Conservation (phyloP, 2,888 invertebrate species). For the Ectemnius lituratus region DNA sequence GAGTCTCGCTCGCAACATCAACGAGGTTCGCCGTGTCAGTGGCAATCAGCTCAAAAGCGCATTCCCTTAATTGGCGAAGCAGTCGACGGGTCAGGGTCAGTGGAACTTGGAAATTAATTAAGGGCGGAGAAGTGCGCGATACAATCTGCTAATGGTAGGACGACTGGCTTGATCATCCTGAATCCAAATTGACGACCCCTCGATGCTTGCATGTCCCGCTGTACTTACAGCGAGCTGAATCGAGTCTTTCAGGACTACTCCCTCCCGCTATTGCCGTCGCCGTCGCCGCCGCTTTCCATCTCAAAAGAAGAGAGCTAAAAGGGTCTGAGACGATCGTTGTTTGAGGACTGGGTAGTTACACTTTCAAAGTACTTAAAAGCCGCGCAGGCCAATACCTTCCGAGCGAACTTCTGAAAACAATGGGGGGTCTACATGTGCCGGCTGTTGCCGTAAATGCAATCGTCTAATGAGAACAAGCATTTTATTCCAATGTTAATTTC, state of each 20-base stretch:
- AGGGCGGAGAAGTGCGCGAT: constrained; percentile 60
- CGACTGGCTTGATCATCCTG: constrained; percentile 58
- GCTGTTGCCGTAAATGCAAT: constrained; percentile 10
- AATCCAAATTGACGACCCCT: constrained; percentile 59
- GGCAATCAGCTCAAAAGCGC: constrained; percentile 35
- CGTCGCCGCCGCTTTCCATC: constrained; percentile 43
- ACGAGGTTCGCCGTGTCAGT: constrained; percentile 21
- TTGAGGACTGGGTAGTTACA: constrained; percentile 35
- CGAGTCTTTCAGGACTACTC: constrained; percentile 45
- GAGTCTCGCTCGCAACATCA: too few relatives aligned
- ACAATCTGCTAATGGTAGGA: constrained; percentile 73
- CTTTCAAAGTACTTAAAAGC: constrained; percentile 37
- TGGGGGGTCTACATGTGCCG: constrained; percentile 8
- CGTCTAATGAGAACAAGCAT: not conserved
- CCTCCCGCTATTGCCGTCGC: not conserved
- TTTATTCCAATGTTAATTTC: too few relatives aligned
- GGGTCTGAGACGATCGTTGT: constrained; percentile 55
- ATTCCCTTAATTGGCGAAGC: constrained; percentile 63
- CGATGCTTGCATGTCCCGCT: constrained; percentile 31
- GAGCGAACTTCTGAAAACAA: constrained; percentile 32
- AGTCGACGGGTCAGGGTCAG: constrained; percentile 62
- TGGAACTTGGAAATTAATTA: constrained; percentile 66
- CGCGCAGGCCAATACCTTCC: constrained; percentile 34
- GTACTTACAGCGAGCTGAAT: constrained; percentile 47
- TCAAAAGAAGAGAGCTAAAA: constrained; percentile 44